Conservation (phyloP, 2,888 invertebrate species). For the Timandra comae region DNA sequence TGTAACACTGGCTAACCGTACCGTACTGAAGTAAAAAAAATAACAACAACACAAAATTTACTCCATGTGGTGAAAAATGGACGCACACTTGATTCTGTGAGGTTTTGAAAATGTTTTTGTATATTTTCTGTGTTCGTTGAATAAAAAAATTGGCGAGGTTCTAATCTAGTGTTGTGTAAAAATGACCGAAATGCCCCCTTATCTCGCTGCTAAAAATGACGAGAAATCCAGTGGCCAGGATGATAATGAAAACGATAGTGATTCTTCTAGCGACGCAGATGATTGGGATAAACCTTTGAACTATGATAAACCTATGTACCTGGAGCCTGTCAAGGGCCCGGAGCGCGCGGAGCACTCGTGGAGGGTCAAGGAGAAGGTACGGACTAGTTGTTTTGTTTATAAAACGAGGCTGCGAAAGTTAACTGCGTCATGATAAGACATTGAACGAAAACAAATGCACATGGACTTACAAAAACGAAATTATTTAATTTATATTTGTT, state of each 20-base stretch:
- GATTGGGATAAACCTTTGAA: slow-evolving; percentile 84
- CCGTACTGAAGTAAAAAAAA: slow-evolving; percentile 3
- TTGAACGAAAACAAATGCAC: slow-evolving; percentile 61
- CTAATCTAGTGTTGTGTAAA: slow-evolving; percentile 50
- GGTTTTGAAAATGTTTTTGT: slow-evolving; percentile 60
- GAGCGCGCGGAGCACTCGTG: slow-evolving; percentile 89
- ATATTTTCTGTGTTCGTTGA: slow-evolving; percentile 38
- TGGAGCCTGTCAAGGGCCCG: slow-evolving; percentile 61
- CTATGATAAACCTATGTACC: slow-evolving; percentile 81
- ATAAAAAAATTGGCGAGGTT: slow-evolving; percentile 32
- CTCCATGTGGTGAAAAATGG: slow-evolving; percentile 73
- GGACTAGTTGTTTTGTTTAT: slow-evolving; percentile 22
- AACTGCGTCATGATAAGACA: slow-evolving; percentile 42
- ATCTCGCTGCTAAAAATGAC: slow-evolving; percentile 66
- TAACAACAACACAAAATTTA: slow-evolving; percentile 34
- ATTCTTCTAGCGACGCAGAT: slow-evolving; percentile 62
- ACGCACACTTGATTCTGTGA: slow-evolving; percentile 66
- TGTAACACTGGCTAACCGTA: too few species aligned
- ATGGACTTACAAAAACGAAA: slow-evolving; percentile 29
- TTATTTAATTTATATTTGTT: too few species aligned
- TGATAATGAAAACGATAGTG: slow-evolving; percentile 62
- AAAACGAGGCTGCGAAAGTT: slow-evolving; percentile 19
- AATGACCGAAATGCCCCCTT: slow-evolving; percentile 75
- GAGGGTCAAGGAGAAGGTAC: slow-evolving; percentile 95
- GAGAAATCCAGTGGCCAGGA: slow-evolving; percentile 56